Evolutionary conservation across 2,888 invertebrate species (phyloP), one percentile per base, ranked within the genome.

Genomic region (Drosophila vallismaia): DNA sequence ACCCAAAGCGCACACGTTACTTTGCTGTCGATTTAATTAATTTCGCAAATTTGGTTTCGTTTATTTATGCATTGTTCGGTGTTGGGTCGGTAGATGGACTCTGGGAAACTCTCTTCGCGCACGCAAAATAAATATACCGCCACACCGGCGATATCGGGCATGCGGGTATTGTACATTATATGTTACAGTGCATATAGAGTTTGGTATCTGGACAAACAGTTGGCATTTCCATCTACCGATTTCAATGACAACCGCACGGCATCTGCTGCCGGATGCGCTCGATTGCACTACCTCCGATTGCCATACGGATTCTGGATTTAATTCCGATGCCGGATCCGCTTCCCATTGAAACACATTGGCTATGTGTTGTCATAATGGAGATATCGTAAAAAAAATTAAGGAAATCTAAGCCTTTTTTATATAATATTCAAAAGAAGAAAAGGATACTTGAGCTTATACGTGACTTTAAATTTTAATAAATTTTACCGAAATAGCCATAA

Each of bases 1-100:
- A 71, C 76, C 58, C 63, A 72, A 51, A 58, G 64, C 52, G 62
- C 69, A 68, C 63, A 52, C 75, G 50, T 74, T 82, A 74, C 79
- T 77, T 74, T 69, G 68, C 59, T 76, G 74, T 79, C 81, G 77
- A 82, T 85, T 82, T 85, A 85, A 82, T 82, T 82, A 82, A 82
- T 77, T 85, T 82, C 72, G 83, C 68, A 85, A 79, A 77, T 74
- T 81, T 72, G 71, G 71, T 77, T 75, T 79, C 71, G 68, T 69
- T 82, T 77, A 81, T 79, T 79, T 81, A 81, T 84, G 64, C 66
- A 74, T 69, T 66, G 48, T 51, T 40, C 51, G 59, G 12, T 2
- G 3, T 4, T 9, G 38, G 19, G 40, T 51, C 9, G 33, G 40
- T 31, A 31, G 33, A 44, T 4, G 38, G 24, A 42, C 19, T 42